Evolutionary conservation across 2,113 vertebrate genomes (phyloP), one percentile per base, ranked within the genome.

Genomic region (Cyanistes caeruleus): DNA sequence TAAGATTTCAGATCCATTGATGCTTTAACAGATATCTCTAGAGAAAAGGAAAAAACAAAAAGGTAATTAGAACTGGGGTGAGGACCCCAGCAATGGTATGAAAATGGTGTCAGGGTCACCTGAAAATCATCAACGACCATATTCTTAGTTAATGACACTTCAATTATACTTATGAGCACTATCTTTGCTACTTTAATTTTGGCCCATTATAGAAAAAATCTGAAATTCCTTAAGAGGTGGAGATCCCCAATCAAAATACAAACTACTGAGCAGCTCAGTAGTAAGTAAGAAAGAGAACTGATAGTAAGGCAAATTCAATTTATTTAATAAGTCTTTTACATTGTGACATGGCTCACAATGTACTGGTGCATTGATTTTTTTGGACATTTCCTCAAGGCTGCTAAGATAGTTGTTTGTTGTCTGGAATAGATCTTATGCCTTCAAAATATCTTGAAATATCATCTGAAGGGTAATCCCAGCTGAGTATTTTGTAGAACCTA

Each of bases 381-480:
- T 8, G 1, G 28, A 51, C 37, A 13, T 73, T 87, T 92, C 64
- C 39, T 81, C 64, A 73, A 90, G 95, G 72, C 60, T 95, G 43
- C 33, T 82, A 82, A 62, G 52, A 43, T 62, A 63, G 49, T 39
- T 96, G 60, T 67, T 96, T 96, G 68, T 58, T 93, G 28, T 92
- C 60, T 90, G 53, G 73, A 83, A 39, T 53, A 92, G 52, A 43
- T 85, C 30, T 37, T 39, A 88, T 76, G 94, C 31, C 46, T 94
- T 80, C 73, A 94, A 96, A 95, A 84, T 84, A 21, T 81, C 74
- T 87, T 96, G 88, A 96, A 97, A 95, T 89, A 89, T 69, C 63
- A 35, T 39, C 43, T 48, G 72, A 70, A 96, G 65, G 58, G 55
- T 92, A 95, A 94, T 64, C 27, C 5, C 52, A 62, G 43, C 49